Evolutionary conservation across 2,797 vertebrate species (phyloP), one percentile per base, ranked within the genome.

Genomic region (Sylvilagus floridanus): DNA sequence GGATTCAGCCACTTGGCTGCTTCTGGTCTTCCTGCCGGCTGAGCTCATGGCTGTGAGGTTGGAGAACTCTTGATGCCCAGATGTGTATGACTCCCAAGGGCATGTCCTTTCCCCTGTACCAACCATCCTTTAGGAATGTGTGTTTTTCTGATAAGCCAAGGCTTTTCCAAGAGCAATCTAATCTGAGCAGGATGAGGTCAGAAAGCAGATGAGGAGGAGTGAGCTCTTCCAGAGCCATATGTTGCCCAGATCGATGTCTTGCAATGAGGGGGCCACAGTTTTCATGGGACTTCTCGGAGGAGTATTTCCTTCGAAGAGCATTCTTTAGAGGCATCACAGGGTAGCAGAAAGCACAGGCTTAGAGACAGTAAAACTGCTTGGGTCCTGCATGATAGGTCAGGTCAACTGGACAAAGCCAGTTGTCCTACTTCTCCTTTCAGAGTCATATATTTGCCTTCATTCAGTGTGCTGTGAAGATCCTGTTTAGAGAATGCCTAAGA

Each of bases 131-230:
- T 57, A 57, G 68, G 77, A 62, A 75, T 47, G 89, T 96, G 63
- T 91, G 7, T 78, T 89, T 84, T 90, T 69, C 78, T 88, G 89
- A 93, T 75, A 94, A 89, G 90, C 54, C 72, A 72, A 63, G 63
- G n/a, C 42, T 91, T 85, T 91, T 73, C 87, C 62, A 84, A 95
- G 88, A 94, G 73, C 81, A 85, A n/a, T 72, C 84, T 78, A 85
- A 71, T 88, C 75, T 21, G 68, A 94, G 78, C 50, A 90, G 71
- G 1, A 5, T 88, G 92, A 96, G 90, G 75, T 95, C 91, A 95
- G 77, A 68, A 94, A 86, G 75, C 94, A 95, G 93, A 96, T 95
- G 96, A 96, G 77, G 73, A 91, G 78, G 71, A 75, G 24, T 3
- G 21, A 93, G 22, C 21, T 24, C 68, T 95, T 96, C 91, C 89